These are phyloP conservation scores for Falcaria lacertinaria DNA, from an alignment of 2,888 invertebrate genomes.

Conservation along the genomic window DNA sequence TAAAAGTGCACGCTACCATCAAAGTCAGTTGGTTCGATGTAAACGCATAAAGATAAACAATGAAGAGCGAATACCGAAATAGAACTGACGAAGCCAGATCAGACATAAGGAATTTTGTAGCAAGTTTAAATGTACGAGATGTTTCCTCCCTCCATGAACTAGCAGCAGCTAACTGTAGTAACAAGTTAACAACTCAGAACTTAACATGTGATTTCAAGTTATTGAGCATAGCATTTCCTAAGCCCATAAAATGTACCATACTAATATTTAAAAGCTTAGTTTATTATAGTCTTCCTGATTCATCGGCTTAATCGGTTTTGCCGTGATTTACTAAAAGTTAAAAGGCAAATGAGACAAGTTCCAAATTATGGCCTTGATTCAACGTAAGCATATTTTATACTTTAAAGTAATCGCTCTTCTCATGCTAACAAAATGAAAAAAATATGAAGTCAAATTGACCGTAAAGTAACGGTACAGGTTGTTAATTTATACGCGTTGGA, in stretches of 20 bases:
- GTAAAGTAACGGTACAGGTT: constrained; percentile 19
- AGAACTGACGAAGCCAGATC: not conserved
- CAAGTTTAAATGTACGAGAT: too few species aligned
- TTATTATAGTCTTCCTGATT: too few species aligned
- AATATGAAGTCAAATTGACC: constrained; percentile 17
- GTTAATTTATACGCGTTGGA: constrained; percentile 11
- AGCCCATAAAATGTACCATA: too few species aligned
- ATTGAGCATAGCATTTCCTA: too few species aligned
- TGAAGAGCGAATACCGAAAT: not conserved
- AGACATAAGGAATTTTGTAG: not conserved
- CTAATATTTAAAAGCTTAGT: too few species aligned
- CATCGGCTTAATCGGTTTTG: too few species aligned
- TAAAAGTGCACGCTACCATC: not conserved
- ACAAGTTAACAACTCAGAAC: too few species aligned
- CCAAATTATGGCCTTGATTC: not conserved
- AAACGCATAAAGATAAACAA: not conserved
- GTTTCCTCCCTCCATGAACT: too few species aligned
- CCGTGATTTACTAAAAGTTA: too few species aligned
- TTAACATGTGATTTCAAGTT: too few species aligned
- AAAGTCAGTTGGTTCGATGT: not conserved
- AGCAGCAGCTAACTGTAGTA: too few species aligned
- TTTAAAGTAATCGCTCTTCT: constrained; percentile 9
- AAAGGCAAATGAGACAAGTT: too few species aligned
- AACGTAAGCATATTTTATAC: not conserved
- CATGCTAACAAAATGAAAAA: constrained; percentile 15